phyloP scores from a whole-genome alignment of 35 echinoderm and acorn worm species.

The Acanthaster planci region DNA sequence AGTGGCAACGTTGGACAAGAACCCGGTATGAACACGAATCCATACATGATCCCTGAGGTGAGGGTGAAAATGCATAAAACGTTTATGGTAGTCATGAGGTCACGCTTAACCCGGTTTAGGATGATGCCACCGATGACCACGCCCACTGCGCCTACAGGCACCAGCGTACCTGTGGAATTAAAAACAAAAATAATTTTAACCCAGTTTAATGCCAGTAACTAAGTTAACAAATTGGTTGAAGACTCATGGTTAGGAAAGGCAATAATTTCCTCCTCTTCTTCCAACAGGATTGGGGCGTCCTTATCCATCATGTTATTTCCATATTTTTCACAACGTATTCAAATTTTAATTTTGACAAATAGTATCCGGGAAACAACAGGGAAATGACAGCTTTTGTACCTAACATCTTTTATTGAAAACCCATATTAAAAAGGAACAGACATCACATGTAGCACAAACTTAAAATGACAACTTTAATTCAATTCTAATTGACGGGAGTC shows the following conservation, averaged over 20 bases:
- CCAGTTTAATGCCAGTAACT: too few relatives aligned
- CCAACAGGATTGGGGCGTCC: too few relatives aligned
- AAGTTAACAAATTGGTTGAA: neutral
- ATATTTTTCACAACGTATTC: too few relatives aligned
- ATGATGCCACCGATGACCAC: constrained; percentile 49
- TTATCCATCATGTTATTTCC: too few relatives aligned
- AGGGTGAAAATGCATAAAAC: constrained; percentile 23
- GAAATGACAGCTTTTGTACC: too few relatives aligned
- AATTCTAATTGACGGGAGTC: too few relatives aligned
- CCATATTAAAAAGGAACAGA: too few relatives aligned
- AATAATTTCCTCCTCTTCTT: too few relatives aligned
- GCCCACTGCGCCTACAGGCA: constrained; percentile 48
- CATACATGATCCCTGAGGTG: constrained; percentile 6
- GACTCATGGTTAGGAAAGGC: neutral
- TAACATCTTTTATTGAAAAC: neutral
- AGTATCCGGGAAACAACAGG: too few relatives aligned
- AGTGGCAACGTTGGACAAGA: constrained; percentile 12
- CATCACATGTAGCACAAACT: too few relatives aligned
- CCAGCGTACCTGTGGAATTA: constrained; percentile 36
- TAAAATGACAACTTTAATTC: too few relatives aligned
- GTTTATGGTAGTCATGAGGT: constrained; percentile 6
- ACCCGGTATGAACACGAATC: constrained; percentile 2
- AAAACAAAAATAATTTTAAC: neutral
- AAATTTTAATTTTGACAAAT: too few relatives aligned
- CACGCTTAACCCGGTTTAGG: constrained; percentile 25